Evolutionary conservation across 2,797 vertebrate species (phyloP).

Genomic region (Argentina silus): DNA sequence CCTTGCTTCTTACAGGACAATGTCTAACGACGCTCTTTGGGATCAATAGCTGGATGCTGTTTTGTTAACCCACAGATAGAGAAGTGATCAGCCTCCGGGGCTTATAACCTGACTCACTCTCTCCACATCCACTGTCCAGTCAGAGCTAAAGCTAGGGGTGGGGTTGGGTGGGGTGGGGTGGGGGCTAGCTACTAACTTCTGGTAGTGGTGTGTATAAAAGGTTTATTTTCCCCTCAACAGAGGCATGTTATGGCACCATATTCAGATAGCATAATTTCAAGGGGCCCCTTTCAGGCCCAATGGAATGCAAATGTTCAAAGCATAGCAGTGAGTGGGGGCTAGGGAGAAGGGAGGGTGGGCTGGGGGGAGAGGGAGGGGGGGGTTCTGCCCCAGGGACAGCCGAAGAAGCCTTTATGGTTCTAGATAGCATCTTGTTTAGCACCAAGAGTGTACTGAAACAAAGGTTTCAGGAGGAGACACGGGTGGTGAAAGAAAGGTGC

Average conservation of each 20-base stretch:
- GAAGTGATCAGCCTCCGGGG: constrained; percentile 31
- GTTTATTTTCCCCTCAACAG: constrained; percentile 55
- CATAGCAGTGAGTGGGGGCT: constrained; percentile 18
- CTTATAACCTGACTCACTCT: background rate
- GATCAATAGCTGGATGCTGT: constrained; percentile 63
- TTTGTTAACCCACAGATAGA: constrained; percentile 54
- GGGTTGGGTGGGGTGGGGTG: constrained; percentile 12
- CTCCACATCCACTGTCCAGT: constrained; percentile 22
- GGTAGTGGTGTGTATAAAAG: constrained; percentile 21
- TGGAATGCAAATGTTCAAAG: constrained; percentile 60
- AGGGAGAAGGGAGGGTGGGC: background rate
- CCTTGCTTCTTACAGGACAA: constrained; percentile 25
- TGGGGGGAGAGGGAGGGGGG: background rate
- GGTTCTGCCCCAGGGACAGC: background rate
- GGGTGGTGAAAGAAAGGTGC: background rate
- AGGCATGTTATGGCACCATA: constrained; percentile 61
- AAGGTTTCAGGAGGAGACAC: too few relatives aligned
- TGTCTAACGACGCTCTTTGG: constrained; percentile 64
- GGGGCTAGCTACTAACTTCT: too few relatives aligned
- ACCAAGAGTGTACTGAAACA: too few relatives aligned
- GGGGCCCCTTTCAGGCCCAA: constrained; percentile 44
- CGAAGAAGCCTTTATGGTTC: too few relatives aligned
- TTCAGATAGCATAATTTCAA: constrained; percentile 68
- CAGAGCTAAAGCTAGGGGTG: background rate
- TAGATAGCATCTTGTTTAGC: too few relatives aligned